phyloP scores from a whole-genome alignment of 2,113 vertebrate genomes.

The Pangasianodon gigas region DNA sequence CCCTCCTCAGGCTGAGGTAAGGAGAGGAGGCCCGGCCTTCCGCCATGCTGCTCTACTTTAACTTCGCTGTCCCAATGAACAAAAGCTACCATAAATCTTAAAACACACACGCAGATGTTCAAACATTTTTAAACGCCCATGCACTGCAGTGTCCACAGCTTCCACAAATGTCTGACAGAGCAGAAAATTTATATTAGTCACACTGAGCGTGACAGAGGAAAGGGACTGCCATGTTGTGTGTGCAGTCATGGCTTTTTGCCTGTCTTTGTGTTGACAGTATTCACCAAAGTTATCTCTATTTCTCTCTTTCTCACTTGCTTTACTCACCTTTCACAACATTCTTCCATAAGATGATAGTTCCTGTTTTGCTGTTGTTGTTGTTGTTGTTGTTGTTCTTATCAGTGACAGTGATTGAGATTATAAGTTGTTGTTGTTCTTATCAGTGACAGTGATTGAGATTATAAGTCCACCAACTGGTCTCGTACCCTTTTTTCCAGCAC shows the following conservation, averaged over 20 bases:
- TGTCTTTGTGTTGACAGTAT: background rate
- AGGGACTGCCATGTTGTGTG: background rate
- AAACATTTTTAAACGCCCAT: background rate
- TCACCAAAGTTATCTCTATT: background rate
- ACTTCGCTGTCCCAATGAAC: background rate
- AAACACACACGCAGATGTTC: constrained; percentile 25
- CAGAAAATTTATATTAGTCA: constrained; percentile 15
- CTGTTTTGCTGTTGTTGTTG: background rate
- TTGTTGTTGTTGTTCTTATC: background rate
- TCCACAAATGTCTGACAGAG: background rate
- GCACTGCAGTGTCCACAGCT: constrained; percentile 9
- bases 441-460: background rate
- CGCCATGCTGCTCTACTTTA: constrained; percentile 15
- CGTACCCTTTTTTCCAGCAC: background rate
- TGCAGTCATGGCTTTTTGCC: background rate
- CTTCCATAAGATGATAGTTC: background rate
- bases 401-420: background rate
- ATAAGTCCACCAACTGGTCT: background rate
- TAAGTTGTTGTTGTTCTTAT: background rate
- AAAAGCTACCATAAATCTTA: constrained; percentile 39
- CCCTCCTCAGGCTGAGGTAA: background rate
- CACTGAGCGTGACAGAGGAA: background rate
- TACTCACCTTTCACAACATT: background rate
- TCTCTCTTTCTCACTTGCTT: background rate
- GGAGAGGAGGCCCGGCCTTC: background rate